Evolutionary conservation across 2,888 invertebrate genomes (phyloP), one percentile per base, ranked within the genome.

Genomic region (Drosophila merina): DNA sequence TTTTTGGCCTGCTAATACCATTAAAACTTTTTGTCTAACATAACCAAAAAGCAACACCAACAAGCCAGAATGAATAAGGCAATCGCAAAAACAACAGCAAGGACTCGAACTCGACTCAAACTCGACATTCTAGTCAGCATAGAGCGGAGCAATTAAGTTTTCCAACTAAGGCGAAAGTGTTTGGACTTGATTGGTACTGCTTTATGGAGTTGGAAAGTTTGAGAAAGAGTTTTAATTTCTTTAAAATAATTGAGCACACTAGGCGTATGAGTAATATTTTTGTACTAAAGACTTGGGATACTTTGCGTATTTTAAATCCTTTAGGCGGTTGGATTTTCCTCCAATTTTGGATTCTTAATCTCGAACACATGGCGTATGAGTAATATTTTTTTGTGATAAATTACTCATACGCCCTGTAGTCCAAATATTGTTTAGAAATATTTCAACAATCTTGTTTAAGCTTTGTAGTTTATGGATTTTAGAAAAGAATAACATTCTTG

Each of bases 11-110:
- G 57, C 67, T 74, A 57, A 67, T 72, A 69, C 73, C 64, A 86
- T 83, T 84, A 84, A 79, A 83, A 86, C 77, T 84, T 83, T 86
- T 81, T 70, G 82, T 84, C 81, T 78, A 81, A 86, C 81, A 75
- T 76, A 77, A 56, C 73, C 67, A 68, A 64, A 40, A 81, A 67
- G 52, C 74, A 56, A 71, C 69, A 58, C 31, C 54, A 58, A 48
- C 30, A 49, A 28, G 45, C 26, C 36, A 56, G 51, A 48, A 30
- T 47, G 38, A 49, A 9, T 12, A 25, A 8, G 42, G 57, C 48
- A 57, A 57, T 50, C n/a, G 42, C 44, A 25, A 49, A 44, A 50
- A 45, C 58, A 51, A 26, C 57, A 49, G 66, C 59, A 26, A 55
- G 54, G 72, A 72, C 57, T 50, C 67, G 30, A 55, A 63, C 75